A percentile compares a stretch with the other conserved stretches of the same genome.
phyloP scores from a whole-genome alignment of 2,113 vertebrate species.

The Lophochroa leadbeateri region DNA sequence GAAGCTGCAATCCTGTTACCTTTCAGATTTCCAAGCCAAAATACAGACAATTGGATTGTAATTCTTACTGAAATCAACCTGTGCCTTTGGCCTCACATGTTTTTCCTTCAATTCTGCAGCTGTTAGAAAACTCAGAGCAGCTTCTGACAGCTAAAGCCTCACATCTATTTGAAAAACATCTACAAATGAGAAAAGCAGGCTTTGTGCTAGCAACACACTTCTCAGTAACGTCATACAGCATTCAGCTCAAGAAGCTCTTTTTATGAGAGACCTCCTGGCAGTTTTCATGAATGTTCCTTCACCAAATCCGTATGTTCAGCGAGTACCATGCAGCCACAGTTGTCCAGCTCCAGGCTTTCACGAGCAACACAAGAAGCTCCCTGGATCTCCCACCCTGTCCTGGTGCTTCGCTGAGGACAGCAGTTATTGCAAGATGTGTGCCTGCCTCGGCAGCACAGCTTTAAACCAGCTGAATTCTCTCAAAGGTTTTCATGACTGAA shows the following conservation, averaged over 20 bases:
- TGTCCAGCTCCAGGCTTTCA: neutral
- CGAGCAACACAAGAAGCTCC: neutral
- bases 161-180: fast-evolving
- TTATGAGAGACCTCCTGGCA: neutral
- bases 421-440: neutral
- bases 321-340: neutral
- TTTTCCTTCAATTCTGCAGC: neutral
- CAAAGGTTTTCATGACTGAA: neutral
- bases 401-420: neutral
- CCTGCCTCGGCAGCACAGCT: neutral
- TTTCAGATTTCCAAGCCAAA: neutral
- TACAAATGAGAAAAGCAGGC: neutral
- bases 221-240: fast-evolving
- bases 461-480: neutral
- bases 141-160: fast-evolving
- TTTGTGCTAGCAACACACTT: neutral
- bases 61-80: neutral
- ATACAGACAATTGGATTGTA: neutral
- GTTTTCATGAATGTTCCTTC: neutral
- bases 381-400: neutral
- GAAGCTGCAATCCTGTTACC: neutral
- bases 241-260: neutral
- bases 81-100: neutral
- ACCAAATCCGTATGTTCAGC: fast-evolving
- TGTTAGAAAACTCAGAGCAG: fast-evolving